phyloP scores from a whole-genome alignment of 2,113 vertebrate species.

The Sinocyclocheilus anshuiensis region DNA sequence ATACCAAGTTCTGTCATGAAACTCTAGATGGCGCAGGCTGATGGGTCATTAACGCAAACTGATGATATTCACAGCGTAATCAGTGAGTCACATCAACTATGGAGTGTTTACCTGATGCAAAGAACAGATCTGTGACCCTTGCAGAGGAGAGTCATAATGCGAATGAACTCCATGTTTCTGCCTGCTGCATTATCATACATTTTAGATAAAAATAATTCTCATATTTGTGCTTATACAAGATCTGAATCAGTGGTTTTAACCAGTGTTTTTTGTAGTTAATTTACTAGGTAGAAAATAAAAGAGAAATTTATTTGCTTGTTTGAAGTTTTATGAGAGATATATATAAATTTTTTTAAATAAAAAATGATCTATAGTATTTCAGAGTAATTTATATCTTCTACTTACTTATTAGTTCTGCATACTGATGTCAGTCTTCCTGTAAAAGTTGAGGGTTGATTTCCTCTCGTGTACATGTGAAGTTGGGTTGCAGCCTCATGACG shows the following conservation, averaged over 20 bases:
- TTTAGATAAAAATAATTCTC: neutral
- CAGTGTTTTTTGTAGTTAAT: neutral
- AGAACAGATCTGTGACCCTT: neutral
- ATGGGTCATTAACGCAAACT: too few relatives aligned
- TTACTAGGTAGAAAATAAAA: neutral
- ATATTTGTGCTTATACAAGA: neutral
- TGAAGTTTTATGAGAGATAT: neutral
- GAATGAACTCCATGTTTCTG: too few relatives aligned
- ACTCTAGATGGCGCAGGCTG: too few relatives aligned
- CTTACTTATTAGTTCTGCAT: neutral
- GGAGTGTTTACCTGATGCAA: neutral
- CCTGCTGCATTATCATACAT: neutral
- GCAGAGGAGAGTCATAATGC: neutral
- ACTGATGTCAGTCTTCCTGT: neutral
- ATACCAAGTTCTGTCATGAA: too few relatives aligned
- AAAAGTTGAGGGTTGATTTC: neutral
- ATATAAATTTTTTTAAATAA: neutral
- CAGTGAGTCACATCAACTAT: neutral
- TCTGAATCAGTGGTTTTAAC: neutral
- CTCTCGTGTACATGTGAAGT: constrained; percentile 45
- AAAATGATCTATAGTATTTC: neutral
- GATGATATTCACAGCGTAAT: too few relatives aligned
- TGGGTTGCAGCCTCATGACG: neutral
- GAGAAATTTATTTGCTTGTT: neutral
- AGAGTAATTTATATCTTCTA: neutral